Conservation (phyloP, 1,140 invertebrate species). For the Drosophila auraria region DNA sequence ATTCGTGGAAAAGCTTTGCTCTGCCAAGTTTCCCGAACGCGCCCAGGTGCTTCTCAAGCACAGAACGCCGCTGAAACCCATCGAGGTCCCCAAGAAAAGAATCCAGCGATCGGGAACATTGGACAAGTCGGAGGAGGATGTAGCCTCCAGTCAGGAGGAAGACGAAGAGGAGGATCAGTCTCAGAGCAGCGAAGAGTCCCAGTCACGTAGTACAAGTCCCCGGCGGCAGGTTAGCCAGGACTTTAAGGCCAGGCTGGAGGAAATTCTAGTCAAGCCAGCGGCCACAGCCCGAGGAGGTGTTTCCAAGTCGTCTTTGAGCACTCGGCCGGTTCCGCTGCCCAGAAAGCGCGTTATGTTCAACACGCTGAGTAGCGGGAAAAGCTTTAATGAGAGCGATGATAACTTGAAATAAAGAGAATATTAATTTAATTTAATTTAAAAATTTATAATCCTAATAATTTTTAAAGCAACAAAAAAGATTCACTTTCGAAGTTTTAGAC, state of each 20-base stretch:
- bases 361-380: slow-evolving; percentile 39
- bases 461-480: too few relatives aligned
- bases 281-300: slow-evolving; percentile 21
- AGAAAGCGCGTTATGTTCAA: slow-evolving; percentile 83
- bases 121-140: slow-evolving; percentile 19
- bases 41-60: slow-evolving; percentile 56
- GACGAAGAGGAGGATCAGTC: slow-evolving; percentile 13
- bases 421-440: too few relatives aligned
- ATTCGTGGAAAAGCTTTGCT: slow-evolving; percentile 79
- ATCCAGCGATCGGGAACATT: neutral
- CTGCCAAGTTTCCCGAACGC: slow-evolving; percentile 55
- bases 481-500: too few relatives aligned
- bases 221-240: slow-evolving; percentile 15
- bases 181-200: slow-evolving; percentile 15
- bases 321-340: slow-evolving; percentile 68
- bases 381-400: slow-evolving; percentile 27
- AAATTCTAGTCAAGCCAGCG: slow-evolving; percentile 67
- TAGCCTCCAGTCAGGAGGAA: slow-evolving; percentile 28
- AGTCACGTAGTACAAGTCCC: slow-evolving; percentile 46
- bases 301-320: slow-evolving; percentile 23
- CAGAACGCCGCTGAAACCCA: slow-evolving; percentile 58
- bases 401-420: slow-evolving; percentile 20
- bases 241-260: slow-evolving; percentile 71
- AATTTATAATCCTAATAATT: too few relatives aligned
- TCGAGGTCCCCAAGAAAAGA: slow-evolving; percentile 32